phyloP scores from a whole-genome alignment of 64 coral and sea anemone species.

The Montipora foliosa region DNA sequence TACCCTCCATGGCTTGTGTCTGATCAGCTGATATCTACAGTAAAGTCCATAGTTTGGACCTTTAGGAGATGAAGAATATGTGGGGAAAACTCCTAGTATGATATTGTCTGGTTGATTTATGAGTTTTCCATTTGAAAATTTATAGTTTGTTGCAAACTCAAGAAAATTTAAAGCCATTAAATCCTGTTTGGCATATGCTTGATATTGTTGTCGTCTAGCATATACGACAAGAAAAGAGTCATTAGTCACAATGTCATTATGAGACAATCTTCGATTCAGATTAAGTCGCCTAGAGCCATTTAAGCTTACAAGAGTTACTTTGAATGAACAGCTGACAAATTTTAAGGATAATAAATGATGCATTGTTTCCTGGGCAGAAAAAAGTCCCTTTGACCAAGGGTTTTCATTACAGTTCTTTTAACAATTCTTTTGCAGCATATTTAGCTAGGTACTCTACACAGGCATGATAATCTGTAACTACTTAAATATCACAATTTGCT shows the following conservation, averaged over 20 bases:
- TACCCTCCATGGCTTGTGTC: conserved; percentile 13
- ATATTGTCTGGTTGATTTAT: background rate
- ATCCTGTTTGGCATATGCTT: conserved; percentile 9
- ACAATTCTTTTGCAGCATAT: background rate
- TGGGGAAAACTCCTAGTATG: background rate
- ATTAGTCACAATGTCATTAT: background rate
- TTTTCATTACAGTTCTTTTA: conserved; percentile 20
- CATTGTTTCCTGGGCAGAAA: conserved; percentile 5
- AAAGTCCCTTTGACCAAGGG: conserved; percentile 10
- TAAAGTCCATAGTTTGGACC: conserved; percentile 10
- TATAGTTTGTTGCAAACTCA: conserved; percentile 42
- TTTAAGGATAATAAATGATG: conserved; percentile 18
- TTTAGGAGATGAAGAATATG: background rate
- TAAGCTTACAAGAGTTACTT: conserved; percentile 33
- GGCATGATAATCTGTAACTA: too few relatives aligned
- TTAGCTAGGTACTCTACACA: background rate
- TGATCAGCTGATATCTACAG: conserved; percentile 1
- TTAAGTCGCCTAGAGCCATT: conserved; percentile 51
- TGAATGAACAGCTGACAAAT: conserved; percentile 39
- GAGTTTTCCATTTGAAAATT: conserved; percentile 25
- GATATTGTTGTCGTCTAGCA: conserved; percentile 45
- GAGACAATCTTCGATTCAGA: conserved; percentile 2
- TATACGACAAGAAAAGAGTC: conserved; percentile 60
- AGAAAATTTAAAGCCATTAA: conserved; percentile 64
- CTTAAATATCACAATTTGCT: too few relatives aligned